These are phyloP conservation scores for Enteromius afrohamiltoni DNA, from an alignment of 2,797 vertebrate species.

Conservation along the genomic window DNA sequence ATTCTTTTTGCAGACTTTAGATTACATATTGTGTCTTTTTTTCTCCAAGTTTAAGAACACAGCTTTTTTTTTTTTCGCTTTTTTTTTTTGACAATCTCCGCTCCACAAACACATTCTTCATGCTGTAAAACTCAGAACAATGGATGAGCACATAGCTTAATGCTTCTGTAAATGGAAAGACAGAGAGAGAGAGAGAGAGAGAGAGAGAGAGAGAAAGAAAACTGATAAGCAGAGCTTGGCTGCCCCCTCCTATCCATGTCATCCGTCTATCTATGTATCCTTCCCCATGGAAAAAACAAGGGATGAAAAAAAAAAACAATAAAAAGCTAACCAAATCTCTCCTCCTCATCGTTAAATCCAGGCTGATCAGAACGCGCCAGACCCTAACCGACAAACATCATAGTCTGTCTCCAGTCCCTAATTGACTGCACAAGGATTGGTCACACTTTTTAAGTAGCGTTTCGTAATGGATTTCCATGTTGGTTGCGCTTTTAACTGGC, in stretches of 20 bases:
- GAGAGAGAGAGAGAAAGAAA: slow-evolving; percentile 66
- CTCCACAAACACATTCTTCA: slow-evolving; percentile 76
- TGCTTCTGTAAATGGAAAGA: slow-evolving; percentile 73
- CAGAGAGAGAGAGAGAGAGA: slow-evolving; percentile 63
- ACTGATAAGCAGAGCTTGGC: slow-evolving; percentile 81
- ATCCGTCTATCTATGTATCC: slow-evolving; percentile 51
- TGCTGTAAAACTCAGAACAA: slow-evolving; percentile 82
- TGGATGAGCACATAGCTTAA: slow-evolving; percentile 77
- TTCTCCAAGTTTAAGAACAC: slow-evolving; percentile 67
- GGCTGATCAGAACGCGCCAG: slow-evolving; percentile 76
- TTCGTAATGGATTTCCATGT: slow-evolving; percentile 92
- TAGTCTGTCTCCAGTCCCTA: slow-evolving; percentile 79
- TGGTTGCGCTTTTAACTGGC: slow-evolving; percentile 89
- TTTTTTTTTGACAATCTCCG: slow-evolving; percentile 61
- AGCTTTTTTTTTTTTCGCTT: slow-evolving; percentile 58
- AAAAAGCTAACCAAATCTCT: slow-evolving; percentile 63
- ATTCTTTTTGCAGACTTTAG: slow-evolving; percentile 76
- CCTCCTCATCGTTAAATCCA: slow-evolving; percentile 75
- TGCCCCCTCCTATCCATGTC: slow-evolving; percentile 57
- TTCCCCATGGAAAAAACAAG: slow-evolving; percentile 35
- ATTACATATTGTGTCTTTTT: slow-evolving; percentile 62
- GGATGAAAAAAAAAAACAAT: slow-evolving; percentile 46
- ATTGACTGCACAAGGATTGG: slow-evolving; percentile 88
- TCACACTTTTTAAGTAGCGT: slow-evolving; percentile 88
- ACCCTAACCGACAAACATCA: slow-evolving; percentile 74